phyloP scores from a whole-genome alignment of 2,888 invertebrate species.

The Tipula lateralis region DNA sequence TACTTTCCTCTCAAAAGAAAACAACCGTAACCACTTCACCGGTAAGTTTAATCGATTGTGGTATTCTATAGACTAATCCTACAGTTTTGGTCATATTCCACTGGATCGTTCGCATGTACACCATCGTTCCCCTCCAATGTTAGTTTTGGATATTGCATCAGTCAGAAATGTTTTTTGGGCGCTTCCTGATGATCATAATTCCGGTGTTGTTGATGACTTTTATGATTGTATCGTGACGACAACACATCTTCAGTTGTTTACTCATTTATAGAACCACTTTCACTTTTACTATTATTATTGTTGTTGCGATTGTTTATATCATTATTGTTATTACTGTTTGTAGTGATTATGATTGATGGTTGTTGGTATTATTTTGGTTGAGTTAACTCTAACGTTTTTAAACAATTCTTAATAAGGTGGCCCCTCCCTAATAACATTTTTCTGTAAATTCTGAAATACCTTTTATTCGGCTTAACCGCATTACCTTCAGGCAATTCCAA shows the following conservation, averaged over 20 bases:
- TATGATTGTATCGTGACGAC: neutral
- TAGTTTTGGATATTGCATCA: neutral
- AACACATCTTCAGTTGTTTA: neutral
- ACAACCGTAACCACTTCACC: too few species aligned
- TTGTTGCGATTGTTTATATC: neutral
- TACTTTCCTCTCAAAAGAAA: too few species aligned
- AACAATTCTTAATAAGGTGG: too few species aligned
- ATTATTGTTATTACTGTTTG: neutral
- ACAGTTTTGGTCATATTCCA: too few species aligned
- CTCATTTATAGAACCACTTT: slow-evolving; percentile 2
- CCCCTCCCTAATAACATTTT: too few species aligned
- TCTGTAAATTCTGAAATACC: too few species aligned
- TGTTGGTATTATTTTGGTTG: neutral
- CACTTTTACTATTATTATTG: too few species aligned
- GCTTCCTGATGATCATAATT: neutral
- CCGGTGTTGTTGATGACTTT: neutral
- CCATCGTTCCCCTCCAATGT: neutral
- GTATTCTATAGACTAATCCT: too few species aligned
- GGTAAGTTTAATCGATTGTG: too few species aligned
- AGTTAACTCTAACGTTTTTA: neutral
- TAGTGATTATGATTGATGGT: neutral
- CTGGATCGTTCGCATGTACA: neutral
- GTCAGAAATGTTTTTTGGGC: neutral
- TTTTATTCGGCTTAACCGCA: too few species aligned
- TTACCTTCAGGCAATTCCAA: too few species aligned